Evolutionary conservation across 2,888 invertebrate genomes (phyloP).

Genomic region (Homarus gammarus): DNA sequence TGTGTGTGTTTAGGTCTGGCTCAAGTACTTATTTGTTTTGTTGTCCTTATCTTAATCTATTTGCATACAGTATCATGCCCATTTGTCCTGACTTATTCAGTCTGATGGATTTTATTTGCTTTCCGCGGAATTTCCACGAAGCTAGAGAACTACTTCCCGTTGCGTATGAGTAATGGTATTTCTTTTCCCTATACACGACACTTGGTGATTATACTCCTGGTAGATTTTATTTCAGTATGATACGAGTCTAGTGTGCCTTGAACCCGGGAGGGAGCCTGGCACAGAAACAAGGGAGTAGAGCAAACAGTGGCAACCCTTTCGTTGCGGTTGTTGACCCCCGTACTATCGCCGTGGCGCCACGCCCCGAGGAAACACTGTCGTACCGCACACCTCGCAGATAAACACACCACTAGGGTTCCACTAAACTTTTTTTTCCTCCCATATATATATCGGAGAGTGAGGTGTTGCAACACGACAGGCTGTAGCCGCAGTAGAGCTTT

Average conservation of each 20-base stretch:
- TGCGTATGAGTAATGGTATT: too few species aligned
- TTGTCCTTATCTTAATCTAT: constrained; percentile 3
- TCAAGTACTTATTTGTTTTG: too few species aligned
- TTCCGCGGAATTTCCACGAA: too few species aligned
- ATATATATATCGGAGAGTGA: not conserved
- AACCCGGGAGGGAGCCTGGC: not conserved
- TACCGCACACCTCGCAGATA: constrained; percentile 26
- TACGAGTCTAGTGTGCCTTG: too few species aligned
- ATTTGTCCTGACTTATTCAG: not conserved
- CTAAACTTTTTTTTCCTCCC: not conserved
- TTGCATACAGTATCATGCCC: not conserved
- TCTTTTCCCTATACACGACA: too few species aligned
- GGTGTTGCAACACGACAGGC: too few species aligned
- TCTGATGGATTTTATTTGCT: too few species aligned
- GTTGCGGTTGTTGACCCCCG: constrained; percentile 50
- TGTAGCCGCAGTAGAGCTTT: too few species aligned
- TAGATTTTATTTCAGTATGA: too few species aligned
- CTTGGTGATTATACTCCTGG: too few species aligned
- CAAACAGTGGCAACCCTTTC: constrained; percentile 48
- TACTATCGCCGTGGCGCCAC: constrained; percentile 49
- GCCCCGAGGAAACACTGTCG: constrained; percentile 41
- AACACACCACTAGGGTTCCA: not conserved
- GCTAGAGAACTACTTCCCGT: too few species aligned
- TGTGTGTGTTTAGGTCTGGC: not conserved
- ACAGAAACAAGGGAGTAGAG: constrained; percentile 18